Conservation (phyloP, 2,113 vertebrate genomes). For the Circaetus cinerascens region DNA sequence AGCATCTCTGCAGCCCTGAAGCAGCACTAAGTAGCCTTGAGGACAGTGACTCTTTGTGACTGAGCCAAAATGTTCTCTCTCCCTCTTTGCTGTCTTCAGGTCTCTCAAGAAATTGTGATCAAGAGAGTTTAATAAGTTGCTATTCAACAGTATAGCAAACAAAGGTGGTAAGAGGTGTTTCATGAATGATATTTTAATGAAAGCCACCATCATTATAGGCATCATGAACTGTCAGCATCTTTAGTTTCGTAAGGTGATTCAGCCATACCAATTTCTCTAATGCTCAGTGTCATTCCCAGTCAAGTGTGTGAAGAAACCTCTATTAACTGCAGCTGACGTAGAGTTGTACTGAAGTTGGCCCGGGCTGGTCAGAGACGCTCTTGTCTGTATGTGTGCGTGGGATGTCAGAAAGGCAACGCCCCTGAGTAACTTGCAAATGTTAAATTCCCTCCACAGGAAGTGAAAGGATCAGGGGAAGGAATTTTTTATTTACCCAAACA, state of each 20-base stretch:
- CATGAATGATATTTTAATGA: not conserved
- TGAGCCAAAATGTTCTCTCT: not conserved
- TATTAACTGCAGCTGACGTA: not conserved
- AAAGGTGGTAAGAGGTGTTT: not conserved
- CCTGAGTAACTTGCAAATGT: too few species aligned
- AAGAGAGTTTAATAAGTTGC: not conserved
- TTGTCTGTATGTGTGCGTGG: too few species aligned
- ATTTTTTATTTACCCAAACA: too few species aligned
- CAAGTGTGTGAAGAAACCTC: not conserved
- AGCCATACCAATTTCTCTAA: not conserved
- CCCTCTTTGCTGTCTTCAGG: not conserved
- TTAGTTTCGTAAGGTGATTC: not conserved
- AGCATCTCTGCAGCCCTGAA: not conserved
- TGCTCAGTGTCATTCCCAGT: not conserved
- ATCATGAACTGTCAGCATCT: not conserved
- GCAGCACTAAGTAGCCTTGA: not conserved
- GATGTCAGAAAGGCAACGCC: too few species aligned
- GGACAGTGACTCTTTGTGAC: not conserved
- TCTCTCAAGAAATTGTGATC: rapidly evolving
- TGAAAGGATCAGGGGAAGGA: too few species aligned
- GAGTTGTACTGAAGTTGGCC: not conserved
- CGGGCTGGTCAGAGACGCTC: too few species aligned
- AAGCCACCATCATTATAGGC: not conserved
- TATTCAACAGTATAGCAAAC: not conserved
- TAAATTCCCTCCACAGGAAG: too few species aligned